Evolutionary conservation across 2,888 invertebrate genomes (phyloP).

Genomic region (Seira musarum): DNA sequence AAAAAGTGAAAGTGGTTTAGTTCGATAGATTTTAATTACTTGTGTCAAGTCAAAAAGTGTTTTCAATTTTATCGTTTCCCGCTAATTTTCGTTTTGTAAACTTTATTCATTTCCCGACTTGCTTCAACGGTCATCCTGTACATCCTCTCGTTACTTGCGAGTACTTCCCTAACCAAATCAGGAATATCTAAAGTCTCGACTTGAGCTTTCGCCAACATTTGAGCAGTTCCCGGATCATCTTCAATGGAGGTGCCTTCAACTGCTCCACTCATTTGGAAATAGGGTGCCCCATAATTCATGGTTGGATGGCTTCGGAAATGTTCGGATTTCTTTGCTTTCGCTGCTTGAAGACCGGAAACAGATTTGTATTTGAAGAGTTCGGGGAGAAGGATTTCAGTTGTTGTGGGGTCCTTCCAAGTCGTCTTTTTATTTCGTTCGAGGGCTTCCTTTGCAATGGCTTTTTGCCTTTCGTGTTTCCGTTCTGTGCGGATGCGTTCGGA

Average conservation of each 20-base stretch:
- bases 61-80: too few species aligned
- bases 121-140: slow-evolving; percentile 53
- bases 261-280: slow-evolving; percentile 47
- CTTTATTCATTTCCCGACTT: slow-evolving; percentile 51
- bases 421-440: slow-evolving; percentile 26
- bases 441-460: slow-evolving; percentile 34
- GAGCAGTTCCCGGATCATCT: slow-evolving; percentile 24
- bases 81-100: slow-evolving; percentile 35
- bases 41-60: too few species aligned
- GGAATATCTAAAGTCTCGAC: slow-evolving; percentile 51
- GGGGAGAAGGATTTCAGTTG: slow-evolving; percentile 48
- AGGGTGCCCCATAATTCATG: slow-evolving; percentile 50
- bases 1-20: slow-evolving; percentile 11
- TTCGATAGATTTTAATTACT: slow-evolving; percentile 7
- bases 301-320: neutral
- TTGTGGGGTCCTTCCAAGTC: slow-evolving; percentile 37
- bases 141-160: slow-evolving; percentile 60
- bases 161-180: slow-evolving; percentile 53
- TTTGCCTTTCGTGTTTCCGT: neutral
- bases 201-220: slow-evolving; percentile 28
- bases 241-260: too few species aligned
- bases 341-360: slow-evolving; percentile 43
- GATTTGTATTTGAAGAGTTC: slow-evolving; percentile 51
- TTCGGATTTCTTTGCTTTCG: slow-evolving; percentile 31
- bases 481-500: slow-evolving; percentile 38